Evolutionary conservation across 2,888 invertebrate species (phyloP).

Genomic region (Leptothorax acervorum): DNA sequence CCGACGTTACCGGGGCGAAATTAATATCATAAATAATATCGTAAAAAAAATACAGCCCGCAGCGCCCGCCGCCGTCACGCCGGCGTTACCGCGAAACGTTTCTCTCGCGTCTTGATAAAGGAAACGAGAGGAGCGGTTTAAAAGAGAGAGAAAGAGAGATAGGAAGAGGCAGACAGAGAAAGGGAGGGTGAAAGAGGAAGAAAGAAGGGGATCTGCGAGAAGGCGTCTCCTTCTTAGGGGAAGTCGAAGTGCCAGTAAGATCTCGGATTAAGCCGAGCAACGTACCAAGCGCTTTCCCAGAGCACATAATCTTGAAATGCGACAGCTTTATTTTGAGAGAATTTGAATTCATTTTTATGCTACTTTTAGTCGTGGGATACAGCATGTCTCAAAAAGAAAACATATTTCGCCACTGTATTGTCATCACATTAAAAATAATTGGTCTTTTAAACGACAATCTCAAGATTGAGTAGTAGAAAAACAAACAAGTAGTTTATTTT

Average conservation of each 20-base stretch:
- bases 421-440: not conserved
- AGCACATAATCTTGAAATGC: constrained; percentile 54
- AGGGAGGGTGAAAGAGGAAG: constrained; percentile 5
- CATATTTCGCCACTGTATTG: not conserved
- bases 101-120: constrained; percentile 76
- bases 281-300: constrained; percentile 56
- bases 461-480: not conserved
- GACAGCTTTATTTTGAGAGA: constrained; percentile 52
- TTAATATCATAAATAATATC: constrained; percentile 86
- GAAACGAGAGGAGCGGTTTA: constrained; percentile 35
- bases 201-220: constrained; percentile 31
- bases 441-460: not conserved
- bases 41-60: constrained; percentile 82
- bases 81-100: constrained; percentile 74
- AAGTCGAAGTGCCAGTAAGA: constrained; percentile 55
- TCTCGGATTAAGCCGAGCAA: constrained; percentile 71
- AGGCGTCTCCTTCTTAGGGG: constrained; percentile 52
- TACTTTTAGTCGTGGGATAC: constrained; percentile 18
- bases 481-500: not conserved
- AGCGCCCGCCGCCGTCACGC: constrained; percentile 63
- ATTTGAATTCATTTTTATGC: constrained; percentile 51
- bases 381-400: not conserved
- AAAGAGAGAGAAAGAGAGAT: constrained; percentile 19
- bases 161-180: not conserved
- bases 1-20: constrained; percentile 80